A percentile compares a stretch with the other conserved stretches of the same genome.
Conservation (phyloP, 2,113 vertebrate genomes). For the Alectura lathami region DNA sequence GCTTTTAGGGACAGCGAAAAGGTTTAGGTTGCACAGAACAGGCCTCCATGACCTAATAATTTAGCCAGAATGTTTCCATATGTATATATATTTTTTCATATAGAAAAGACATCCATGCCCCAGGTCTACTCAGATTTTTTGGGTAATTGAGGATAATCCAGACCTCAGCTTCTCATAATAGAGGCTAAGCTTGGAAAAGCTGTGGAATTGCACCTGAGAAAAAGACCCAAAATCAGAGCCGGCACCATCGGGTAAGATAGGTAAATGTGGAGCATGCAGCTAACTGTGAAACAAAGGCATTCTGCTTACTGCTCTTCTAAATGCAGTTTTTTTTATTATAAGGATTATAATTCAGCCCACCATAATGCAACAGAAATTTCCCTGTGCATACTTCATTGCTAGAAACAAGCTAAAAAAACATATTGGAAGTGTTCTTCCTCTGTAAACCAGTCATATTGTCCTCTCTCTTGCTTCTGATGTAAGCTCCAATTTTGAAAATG, state of each 20-base stretch:
- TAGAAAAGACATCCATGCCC: not conserved
- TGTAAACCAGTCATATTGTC: not conserved
- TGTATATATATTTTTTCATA: not conserved
- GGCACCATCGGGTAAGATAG: not conserved
- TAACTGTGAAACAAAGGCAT: not conserved
- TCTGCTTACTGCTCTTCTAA: not conserved
- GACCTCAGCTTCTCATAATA: not conserved
- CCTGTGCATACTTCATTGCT: not conserved
- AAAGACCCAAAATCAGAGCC: not conserved
- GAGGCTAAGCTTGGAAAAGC: not conserved
- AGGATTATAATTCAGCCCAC: not conserved
- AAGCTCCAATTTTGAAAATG: not conserved
- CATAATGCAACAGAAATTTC: conserved; percentile 1
- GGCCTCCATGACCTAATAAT: not conserved
- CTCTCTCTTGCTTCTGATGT: not conserved
- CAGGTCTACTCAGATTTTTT: not conserved
- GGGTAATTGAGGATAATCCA: not conserved
- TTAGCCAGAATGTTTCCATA: not conserved
- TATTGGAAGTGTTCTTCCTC: not conserved
- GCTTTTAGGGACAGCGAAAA: not conserved
- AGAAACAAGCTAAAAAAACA: conserved; percentile 13
- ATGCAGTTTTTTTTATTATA: not conserved
- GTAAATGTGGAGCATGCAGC: not conserved
- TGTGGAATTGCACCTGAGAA: no score
- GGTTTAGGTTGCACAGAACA: not conserved